A percentile compares a stretch with the other conserved stretches of the same genome.
phyloP scores from a whole-genome alignment of 2,113 vertebrate species.

The Gymnocephalus cernua region DNA sequence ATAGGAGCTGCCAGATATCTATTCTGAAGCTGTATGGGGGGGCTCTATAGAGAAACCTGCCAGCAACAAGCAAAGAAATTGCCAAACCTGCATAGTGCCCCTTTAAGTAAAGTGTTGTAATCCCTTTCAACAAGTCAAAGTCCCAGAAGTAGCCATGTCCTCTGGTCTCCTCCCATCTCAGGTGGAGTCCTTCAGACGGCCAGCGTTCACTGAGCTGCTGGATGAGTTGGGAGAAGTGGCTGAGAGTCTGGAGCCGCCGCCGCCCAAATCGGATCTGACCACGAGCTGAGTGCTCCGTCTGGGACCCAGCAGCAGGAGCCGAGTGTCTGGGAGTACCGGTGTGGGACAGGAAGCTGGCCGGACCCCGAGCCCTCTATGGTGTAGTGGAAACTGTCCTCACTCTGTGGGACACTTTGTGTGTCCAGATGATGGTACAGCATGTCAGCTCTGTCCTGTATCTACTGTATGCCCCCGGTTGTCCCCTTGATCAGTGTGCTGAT shows the following conservation, averaged over 20 bases:
- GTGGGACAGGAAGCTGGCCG: constrained; percentile 24
- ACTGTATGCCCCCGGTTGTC: too few relatives aligned
- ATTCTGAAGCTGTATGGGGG: too few relatives aligned
- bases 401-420: constrained; percentile 26
- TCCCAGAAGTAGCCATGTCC: not conserved
- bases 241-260: constrained; percentile 82
- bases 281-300: constrained; percentile 67
- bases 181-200: constrained; percentile 89
- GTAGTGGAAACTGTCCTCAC: not conserved
- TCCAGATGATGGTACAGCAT: constrained; percentile 3
- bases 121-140: too few relatives aligned
- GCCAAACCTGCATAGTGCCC: too few relatives aligned
- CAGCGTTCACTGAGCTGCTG: constrained; percentile 87
- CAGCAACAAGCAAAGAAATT: too few relatives aligned
- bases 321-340: not conserved
- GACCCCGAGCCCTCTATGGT: constrained; percentile 9
- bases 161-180: constrained; percentile 43
- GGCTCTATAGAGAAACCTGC: too few relatives aligned
- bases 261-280: constrained; percentile 66
- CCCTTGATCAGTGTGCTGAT: constrained; percentile 15
- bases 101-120: too few relatives aligned
- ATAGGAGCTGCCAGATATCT: too few relatives aligned
- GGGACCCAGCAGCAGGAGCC: not conserved
- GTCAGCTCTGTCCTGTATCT: too few relatives aligned
- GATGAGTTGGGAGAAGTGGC: constrained; percentile 86